Conservation (phyloP, 2,888 invertebrate species). For the Charanyca ferruginea region DNA sequence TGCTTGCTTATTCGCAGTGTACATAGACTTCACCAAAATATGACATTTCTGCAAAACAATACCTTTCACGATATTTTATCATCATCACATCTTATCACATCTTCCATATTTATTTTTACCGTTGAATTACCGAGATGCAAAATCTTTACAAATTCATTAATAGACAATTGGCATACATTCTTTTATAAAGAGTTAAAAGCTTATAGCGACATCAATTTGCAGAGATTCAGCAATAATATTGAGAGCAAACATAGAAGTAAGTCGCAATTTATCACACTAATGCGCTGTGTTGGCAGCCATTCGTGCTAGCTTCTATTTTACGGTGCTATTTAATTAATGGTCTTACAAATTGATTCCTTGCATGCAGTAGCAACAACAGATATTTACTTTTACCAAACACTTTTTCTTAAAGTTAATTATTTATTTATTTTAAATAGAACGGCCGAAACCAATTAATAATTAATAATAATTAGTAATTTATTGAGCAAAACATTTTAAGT, state of each 20-base stretch:
- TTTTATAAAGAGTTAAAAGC: conserved; percentile 36
- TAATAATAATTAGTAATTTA: too few species aligned
- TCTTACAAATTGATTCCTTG: conserved; percentile 68
- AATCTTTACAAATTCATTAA: neutral
- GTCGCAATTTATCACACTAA: conserved; percentile 54
- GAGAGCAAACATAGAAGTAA: conserved; percentile 48
- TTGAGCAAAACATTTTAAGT: too few species aligned
- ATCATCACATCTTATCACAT: too few species aligned
- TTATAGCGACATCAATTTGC: conserved; percentile 25
- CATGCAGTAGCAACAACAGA: conserved; percentile 48
- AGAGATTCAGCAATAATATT: conserved; percentile 26
- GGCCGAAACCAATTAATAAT: too few species aligned
- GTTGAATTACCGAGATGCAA: too few species aligned
- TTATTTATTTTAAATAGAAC: too few species aligned
- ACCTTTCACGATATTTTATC: too few species aligned
- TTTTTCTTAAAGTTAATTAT: too few species aligned
- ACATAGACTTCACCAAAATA: too few species aligned
- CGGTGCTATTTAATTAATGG: conserved; percentile 69
- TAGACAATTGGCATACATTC: neutral
- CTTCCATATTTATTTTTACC: too few species aligned
- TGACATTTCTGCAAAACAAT: too few species aligned
- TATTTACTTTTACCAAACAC: conserved; percentile 13
- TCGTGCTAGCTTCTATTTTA: conserved; percentile 67
- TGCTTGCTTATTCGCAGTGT: too few species aligned
- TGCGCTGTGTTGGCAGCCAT: conserved; percentile 45